A percentile compares a stretch with the other conserved stretches of the same genome.
Conservation (phyloP, 2,888 invertebrate genomes). For the Sphinx pinastri region DNA sequence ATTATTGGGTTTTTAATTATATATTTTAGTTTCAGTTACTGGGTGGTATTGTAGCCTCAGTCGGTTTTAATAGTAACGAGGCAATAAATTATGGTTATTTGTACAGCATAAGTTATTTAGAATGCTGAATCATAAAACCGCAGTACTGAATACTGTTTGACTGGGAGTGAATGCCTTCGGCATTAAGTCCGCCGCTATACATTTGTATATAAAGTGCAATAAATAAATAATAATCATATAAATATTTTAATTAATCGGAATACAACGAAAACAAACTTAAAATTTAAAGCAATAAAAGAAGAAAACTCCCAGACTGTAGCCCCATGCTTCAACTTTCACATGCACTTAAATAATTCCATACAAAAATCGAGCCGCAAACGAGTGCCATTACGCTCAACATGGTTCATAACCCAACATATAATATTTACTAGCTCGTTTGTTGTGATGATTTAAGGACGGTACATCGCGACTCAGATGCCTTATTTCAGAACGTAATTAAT, state of each 20-base stretch:
- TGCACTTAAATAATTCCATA: background rate
- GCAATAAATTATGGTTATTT: too few relatives aligned
- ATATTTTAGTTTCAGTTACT: background rate
- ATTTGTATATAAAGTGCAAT: too few relatives aligned
- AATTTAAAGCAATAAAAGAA: background rate
- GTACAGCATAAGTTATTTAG: too few relatives aligned
- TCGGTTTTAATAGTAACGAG: too few relatives aligned
- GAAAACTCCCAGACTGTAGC: background rate
- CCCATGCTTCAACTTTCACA: background rate
- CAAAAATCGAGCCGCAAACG: constrained; percentile 8
- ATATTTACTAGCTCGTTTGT: constrained; percentile 28
- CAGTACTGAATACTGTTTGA: too few relatives aligned
- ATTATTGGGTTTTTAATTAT: background rate
- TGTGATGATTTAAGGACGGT: constrained; percentile 33
- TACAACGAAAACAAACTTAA: background rate
- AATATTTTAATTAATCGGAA: too few relatives aligned
- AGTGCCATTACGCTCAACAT: constrained; percentile 14
- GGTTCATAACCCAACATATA: constrained; percentile 18
- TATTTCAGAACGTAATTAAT: constrained; percentile 60
- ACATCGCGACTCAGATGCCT: constrained; percentile 53
- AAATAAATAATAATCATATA: too few relatives aligned
- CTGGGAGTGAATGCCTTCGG: too few relatives aligned
- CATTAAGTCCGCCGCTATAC: too few relatives aligned
- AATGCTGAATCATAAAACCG: too few relatives aligned
- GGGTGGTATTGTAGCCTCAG: background rate